phyloP scores from a whole-genome alignment of 2,113 vertebrate genomes.

The Sinocyclocheilus anophthalmus region DNA sequence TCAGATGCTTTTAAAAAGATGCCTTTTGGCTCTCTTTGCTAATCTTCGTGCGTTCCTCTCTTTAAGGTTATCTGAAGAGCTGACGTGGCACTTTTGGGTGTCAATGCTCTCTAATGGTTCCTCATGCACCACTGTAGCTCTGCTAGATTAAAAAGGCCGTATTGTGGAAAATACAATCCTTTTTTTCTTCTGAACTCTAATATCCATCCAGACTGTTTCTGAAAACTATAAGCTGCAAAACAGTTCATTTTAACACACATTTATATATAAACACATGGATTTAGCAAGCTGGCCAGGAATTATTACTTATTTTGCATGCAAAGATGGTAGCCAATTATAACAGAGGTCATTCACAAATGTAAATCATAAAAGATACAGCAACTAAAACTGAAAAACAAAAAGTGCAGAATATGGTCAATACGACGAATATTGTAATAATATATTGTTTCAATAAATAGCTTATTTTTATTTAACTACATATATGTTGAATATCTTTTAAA shows the following conservation, averaged over 20 bases:
- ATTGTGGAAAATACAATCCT: neutral
- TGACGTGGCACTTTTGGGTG: constrained; percentile 7
- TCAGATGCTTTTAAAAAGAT: constrained; percentile 9
- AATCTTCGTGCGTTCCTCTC: neutral
- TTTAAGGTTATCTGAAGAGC: neutral
- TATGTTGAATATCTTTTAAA: too few species aligned
- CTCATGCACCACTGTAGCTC: neutral
- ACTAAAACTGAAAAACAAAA: too few species aligned
- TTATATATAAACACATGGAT: neutral
- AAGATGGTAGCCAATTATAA: neutral
- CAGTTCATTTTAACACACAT: neutral
- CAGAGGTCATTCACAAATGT: neutral
- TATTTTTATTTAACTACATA: too few species aligned
- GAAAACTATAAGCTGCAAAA: neutral
- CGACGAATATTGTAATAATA: too few species aligned
- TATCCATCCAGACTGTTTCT: neutral
- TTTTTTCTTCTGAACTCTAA: neutral
- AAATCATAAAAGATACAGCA: neutral
- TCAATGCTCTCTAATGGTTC: neutral
- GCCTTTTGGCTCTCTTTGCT: neutral
- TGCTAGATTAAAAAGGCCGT: neutral
- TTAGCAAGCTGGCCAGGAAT: neutral
- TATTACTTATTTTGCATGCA: neutral
- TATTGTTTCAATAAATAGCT: too few species aligned
- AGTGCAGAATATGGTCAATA: too few species aligned